Percentiles rank a stretch among this genome's conserved stretches.
Evolutionary conservation across 2,113 vertebrate species (phyloP).

Genomic region (Chionomys nivalis): DNA sequence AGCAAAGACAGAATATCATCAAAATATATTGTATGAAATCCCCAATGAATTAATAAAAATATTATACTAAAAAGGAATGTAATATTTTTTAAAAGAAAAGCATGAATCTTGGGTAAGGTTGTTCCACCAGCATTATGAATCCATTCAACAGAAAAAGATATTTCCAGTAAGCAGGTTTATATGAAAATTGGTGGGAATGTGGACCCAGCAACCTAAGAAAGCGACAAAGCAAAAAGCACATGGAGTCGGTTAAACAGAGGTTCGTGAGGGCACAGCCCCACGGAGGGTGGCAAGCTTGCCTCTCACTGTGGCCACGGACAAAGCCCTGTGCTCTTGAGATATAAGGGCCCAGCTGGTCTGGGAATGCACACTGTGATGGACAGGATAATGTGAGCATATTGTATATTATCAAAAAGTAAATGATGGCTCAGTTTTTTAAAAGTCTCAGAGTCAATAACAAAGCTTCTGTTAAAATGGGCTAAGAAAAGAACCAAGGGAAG

Average conservation of each 20-base stretch:
- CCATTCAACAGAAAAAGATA: not conserved
- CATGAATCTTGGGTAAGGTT: not conserved
- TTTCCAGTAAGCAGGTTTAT: not conserved
- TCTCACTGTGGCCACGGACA: too few relatives aligned
- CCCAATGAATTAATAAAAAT: not conserved
- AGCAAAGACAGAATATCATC: not conserved
- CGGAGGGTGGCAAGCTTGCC: too few relatives aligned
- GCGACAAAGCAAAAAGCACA: not conserved
- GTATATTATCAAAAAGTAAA: not conserved
- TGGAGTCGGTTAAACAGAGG: not conserved
- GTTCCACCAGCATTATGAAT: not conserved
- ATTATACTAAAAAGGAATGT: not conserved
- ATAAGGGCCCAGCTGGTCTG: not conserved
- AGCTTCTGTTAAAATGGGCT: conserved; percentile 39
- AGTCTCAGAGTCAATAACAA: conserved; percentile 17
- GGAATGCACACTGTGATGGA: not conserved
- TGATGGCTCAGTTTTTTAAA: not conserved
- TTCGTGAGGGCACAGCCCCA: not conserved
- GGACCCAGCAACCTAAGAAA: not conserved
- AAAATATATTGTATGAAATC: not conserved
- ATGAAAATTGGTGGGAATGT: not conserved
- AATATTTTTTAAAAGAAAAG: not conserved
- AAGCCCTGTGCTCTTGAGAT: not conserved
- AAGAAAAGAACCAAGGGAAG: conserved; percentile 49
- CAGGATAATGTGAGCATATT: not conserved